Evolutionary conservation across 2,113 vertebrate genomes (phyloP).

Genomic region (Oxygymnocypris stewartii): DNA sequence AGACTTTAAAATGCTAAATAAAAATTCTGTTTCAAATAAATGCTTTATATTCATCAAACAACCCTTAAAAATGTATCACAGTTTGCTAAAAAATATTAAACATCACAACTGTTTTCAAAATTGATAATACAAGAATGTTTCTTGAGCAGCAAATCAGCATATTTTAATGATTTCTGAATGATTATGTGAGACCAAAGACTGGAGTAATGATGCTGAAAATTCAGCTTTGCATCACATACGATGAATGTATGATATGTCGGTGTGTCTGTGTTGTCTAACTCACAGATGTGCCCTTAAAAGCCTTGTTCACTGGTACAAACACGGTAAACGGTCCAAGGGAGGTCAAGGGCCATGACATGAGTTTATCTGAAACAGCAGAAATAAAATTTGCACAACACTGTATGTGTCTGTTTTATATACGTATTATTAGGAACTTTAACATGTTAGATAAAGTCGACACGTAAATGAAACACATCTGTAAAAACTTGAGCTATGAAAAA

Average conservation of each 20-base stretch:
- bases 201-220: too few relatives aligned
- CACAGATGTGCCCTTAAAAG: constrained; percentile 74
- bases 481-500: neutral
- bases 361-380: constrained; percentile 69
- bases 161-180: too few relatives aligned
- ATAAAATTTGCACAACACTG: neutral
- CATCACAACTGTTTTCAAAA: too few relatives aligned
- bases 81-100: too few relatives aligned
- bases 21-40: too few relatives aligned
- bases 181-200: too few relatives aligned
- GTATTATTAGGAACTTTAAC: neutral
- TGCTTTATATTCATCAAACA: too few relatives aligned
- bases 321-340: constrained; percentile 88
- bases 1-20: too few relatives aligned
- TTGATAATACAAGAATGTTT: too few relatives aligned
- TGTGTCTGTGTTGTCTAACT: constrained; percentile 37
- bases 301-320: constrained; percentile 84
- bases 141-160: too few relatives aligned
- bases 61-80: too few relatives aligned
- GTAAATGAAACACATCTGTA: neutral
- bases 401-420: neutral
- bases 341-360: constrained; percentile 81
- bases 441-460: neutral
- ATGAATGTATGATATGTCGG: neutral
- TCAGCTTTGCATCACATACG: too few relatives aligned